Percentiles rank a stretch among this genome's conserved stretches.
Conservation (phyloP, 2,888 invertebrate species). For the Cephus pulcher region DNA sequence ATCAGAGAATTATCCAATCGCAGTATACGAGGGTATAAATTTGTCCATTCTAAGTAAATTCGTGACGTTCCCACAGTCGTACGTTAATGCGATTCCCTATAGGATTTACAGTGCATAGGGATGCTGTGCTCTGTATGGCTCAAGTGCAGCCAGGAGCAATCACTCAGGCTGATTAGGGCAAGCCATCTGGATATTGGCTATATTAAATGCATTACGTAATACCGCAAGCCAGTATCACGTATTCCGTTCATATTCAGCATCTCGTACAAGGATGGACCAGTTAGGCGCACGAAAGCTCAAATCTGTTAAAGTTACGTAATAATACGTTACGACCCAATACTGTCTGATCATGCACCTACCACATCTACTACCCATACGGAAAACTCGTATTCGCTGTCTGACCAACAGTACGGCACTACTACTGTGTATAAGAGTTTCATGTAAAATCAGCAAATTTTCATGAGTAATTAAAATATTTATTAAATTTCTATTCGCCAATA, state of each 20-base stretch:
- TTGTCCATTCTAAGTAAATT: background rate
- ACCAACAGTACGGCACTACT: background rate
- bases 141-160: background rate
- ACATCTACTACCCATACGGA: background rate
- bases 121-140: background rate
- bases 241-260: background rate
- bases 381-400: background rate
- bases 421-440: background rate
- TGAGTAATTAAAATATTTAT: background rate
- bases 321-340: background rate
- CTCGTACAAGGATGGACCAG: background rate
- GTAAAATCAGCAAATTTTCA: background rate
- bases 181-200: constrained; percentile 17
- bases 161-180: background rate
- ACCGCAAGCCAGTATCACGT: background rate
- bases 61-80: background rate
- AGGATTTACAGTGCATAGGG: background rate
- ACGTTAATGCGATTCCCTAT: background rate
- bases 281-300: background rate
- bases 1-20: background rate
- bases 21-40: background rate
- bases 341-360: background rate
- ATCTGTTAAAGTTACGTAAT: background rate
- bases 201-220: constrained; percentile 20
- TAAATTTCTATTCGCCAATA: background rate